Evolutionary conservation across 2,113 vertebrate species (phyloP).

Genomic region (Narcine bancroftii): DNA sequence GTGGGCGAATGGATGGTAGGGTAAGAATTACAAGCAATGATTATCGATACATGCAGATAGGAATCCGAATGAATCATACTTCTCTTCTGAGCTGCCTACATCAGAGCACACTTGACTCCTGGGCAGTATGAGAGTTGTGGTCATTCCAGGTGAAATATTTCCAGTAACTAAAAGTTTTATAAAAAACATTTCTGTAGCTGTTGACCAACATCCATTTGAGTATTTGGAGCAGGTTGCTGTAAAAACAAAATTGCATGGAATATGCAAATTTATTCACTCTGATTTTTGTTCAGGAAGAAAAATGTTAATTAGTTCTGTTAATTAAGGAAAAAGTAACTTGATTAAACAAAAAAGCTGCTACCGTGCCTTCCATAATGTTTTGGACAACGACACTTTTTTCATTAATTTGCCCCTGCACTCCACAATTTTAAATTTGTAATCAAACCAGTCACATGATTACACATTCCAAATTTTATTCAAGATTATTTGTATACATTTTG

Average conservation of each 20-base stretch:
- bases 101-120: neutral
- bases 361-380: too few relatives aligned
- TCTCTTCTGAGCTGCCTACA: neutral
- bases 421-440: too few relatives aligned
- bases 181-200: neutral
- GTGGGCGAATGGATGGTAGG: neutral
- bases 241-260: neutral
- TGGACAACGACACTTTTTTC: too few relatives aligned
- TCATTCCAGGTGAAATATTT: neutral
- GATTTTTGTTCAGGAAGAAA: neutral
- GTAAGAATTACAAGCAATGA: neutral
- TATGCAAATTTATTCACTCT: neutral
- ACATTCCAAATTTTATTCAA: too few relatives aligned
- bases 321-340: neutral
- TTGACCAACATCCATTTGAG: neutral
- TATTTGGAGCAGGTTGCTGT: neutral
- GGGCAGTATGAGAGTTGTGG: neutral
- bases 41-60: neutral
- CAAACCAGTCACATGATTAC: too few relatives aligned
- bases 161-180: conserved; percentile 2
- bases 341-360: too few relatives aligned
- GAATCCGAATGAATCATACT: neutral
- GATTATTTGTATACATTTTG: too few relatives aligned
- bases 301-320: neutral
- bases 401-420: too few relatives aligned